phyloP scores from a whole-genome alignment of 2,113 vertebrate species.

The Oophaga pumilio region DNA sequence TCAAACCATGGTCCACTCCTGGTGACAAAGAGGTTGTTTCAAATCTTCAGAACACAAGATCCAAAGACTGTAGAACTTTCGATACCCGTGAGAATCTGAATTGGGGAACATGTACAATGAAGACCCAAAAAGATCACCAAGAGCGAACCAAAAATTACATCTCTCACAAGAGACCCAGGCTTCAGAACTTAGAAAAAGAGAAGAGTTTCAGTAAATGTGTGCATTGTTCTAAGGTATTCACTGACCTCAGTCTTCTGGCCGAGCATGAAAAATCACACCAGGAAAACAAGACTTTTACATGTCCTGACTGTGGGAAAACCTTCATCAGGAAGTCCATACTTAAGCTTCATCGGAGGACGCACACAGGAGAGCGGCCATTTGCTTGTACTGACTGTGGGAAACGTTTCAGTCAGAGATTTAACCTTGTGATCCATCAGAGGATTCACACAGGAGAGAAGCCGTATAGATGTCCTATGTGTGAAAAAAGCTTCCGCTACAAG shows the following conservation, averaged over 20 bases:
- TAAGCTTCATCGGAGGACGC: constrained; percentile 24
- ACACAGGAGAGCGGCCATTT: constrained; percentile 29
- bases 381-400: constrained; percentile 5
- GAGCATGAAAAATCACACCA: constrained; percentile 25
- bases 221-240: background rate
- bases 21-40: background rate
- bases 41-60: background rate
- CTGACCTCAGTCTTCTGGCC: background rate
- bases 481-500: constrained; percentile 28
- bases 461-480: background rate
- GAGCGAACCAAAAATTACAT: background rate
- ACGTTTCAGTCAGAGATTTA: constrained; percentile 32
- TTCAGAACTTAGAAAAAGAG: background rate
- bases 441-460: constrained; percentile 48
- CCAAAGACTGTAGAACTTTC: background rate
- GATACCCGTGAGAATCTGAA: background rate
- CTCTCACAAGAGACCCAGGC: background rate
- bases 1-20: background rate
- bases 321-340: constrained; percentile 15
- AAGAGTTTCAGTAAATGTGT: background rate
- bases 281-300: constrained; percentile 6
- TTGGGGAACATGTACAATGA: background rate
- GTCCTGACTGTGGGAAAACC: constrained; percentile 28
- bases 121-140: background rate
- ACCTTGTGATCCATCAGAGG: constrained; percentile 27